Evolutionary conservation across 2,113 vertebrate genomes (phyloP).

Genomic region (Cyphomyrus plagiostoma): DNA sequence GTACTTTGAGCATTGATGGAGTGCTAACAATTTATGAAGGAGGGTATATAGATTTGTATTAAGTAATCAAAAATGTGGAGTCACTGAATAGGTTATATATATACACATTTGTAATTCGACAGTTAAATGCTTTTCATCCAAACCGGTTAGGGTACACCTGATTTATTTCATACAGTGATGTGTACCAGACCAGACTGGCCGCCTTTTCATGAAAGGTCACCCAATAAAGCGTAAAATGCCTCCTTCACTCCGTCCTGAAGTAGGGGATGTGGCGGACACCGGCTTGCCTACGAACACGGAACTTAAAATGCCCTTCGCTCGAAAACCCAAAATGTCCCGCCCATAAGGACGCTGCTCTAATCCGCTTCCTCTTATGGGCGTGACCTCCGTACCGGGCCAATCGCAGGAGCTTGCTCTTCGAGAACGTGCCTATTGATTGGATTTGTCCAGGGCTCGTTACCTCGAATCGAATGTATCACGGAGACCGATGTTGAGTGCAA

Average conservation of each 20-base stretch:
- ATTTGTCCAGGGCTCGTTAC: neutral
- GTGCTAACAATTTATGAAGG: neutral
- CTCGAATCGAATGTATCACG: neutral
- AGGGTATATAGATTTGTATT: neutral
- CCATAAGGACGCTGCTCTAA: neutral
- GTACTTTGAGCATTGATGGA: neutral
- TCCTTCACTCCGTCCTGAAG: neutral
- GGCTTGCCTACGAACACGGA: slow-evolving; percentile 15
- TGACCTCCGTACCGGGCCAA: neutral
- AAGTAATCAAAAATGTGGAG: neutral
- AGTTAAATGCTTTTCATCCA: neutral
- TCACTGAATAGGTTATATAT: neutral
- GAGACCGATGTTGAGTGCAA: neutral
- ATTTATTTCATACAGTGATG: neutral
- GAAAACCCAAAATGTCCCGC: neutral
- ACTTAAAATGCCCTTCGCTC: neutral
- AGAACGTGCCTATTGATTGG: neutral
- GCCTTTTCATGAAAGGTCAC: neutral
- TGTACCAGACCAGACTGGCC: neutral
- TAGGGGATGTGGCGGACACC: neutral
- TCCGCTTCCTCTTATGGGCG: neutral
- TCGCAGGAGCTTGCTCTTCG: neutral
- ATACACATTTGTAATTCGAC: neutral
- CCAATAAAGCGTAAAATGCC: neutral
- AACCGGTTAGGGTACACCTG: neutral